Evolutionary conservation across 2,113 vertebrate species (phyloP).

Genomic region (Cnemophilus loriae): DNA sequence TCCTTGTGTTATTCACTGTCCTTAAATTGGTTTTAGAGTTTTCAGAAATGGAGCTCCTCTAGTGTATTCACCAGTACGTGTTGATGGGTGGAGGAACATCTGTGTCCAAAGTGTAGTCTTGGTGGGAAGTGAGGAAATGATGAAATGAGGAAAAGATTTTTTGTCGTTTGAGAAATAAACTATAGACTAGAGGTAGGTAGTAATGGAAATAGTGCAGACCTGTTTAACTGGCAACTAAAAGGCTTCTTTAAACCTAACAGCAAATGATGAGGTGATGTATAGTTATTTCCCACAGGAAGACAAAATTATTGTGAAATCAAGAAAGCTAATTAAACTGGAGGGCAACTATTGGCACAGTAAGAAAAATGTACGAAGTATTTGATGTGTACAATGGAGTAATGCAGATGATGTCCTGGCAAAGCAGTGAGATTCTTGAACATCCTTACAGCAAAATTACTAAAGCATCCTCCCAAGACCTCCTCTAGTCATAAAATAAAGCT

Average conservation of each 20-base stretch:
- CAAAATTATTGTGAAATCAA: not conserved
- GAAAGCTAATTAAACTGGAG: not conserved
- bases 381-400: not conserved
- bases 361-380: not conserved
- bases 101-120: not conserved
- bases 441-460: not conserved
- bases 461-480: not conserved
- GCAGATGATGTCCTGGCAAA: not conserved
- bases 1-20: not conserved
- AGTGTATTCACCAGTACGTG: fast-evolving
- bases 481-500: not conserved
- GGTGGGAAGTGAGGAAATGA: not conserved
- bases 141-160: too few species aligned
- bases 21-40: not conserved
- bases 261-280: not conserved
- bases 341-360: not conserved
- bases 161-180: not conserved
- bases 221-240: not conserved
- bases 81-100: not conserved
- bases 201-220: not conserved
- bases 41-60: not conserved
- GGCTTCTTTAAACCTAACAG: not conserved
- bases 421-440: not conserved
- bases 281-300: not conserved
- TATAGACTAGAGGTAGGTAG: not conserved